Percentiles rank a stretch among this genome's conserved stretches.
phyloP scores from a whole-genome alignment of 2,888 invertebrate species.

The Acronicta alni region DNA sequence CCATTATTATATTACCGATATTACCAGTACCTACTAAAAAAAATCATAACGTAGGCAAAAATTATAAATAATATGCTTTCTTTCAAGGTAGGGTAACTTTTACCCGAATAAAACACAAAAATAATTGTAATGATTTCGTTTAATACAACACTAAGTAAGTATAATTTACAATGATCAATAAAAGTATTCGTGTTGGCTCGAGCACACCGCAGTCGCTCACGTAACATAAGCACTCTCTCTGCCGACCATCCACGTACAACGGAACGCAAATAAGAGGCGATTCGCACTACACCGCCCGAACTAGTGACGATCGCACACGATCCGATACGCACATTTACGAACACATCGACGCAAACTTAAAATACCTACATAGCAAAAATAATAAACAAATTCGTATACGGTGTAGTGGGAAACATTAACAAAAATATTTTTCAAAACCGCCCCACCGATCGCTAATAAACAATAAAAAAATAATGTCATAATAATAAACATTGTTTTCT shows the following conservation, averaged over 20 bases:
- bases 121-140: slow-evolving; percentile 88
- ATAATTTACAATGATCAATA: slow-evolving; percentile 87
- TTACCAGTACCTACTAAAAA: too few species aligned
- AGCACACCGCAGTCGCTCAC: slow-evolving; percentile 53
- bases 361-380: slow-evolving; percentile 36
- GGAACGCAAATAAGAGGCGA: slow-evolving; percentile 46
- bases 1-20: too few species aligned
- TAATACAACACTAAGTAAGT: slow-evolving; percentile 89
- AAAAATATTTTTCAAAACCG: slow-evolving; percentile 22
- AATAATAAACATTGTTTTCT: slow-evolving; percentile 27
- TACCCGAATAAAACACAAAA: slow-evolving; percentile 53
- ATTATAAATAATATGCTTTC: too few species aligned
- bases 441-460: slow-evolving; percentile 23
- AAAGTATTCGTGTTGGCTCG: slow-evolving; percentile 69
- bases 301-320: slow-evolving; percentile 18
- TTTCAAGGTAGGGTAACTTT: not conserved
- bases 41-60: too few species aligned
- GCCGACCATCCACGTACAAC: slow-evolving; percentile 45
- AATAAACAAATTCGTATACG: slow-evolving; percentile 31
- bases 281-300: slow-evolving; percentile 53
- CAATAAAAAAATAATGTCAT: slow-evolving; percentile 46
- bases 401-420: slow-evolving; percentile 41
- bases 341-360: slow-evolving; percentile 29
- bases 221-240: slow-evolving; percentile 41
- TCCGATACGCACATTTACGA: slow-evolving; percentile 19